Conservation (phyloP, 2,113 vertebrate genomes). For the Pipra filicauda region DNA sequence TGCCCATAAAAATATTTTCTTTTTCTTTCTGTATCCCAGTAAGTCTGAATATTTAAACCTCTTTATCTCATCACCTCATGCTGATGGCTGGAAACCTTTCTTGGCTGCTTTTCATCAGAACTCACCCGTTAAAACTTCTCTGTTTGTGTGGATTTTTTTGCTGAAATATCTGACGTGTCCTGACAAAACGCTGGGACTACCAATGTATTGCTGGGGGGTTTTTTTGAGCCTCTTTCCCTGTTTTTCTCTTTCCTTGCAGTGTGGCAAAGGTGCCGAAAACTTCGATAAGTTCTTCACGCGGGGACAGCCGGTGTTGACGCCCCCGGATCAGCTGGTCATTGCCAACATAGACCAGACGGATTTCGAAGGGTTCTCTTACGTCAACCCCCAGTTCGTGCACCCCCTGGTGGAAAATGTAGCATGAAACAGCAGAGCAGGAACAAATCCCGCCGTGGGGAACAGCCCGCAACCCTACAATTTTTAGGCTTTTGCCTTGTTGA, state of each 20-base stretch:
- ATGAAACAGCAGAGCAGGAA: constrained; percentile 71
- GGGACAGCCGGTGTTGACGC: constrained; percentile 93
- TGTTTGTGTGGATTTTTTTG: not conserved
- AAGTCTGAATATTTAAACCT: not conserved
- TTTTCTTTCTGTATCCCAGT: not conserved
- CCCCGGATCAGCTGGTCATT: constrained; percentile 96
- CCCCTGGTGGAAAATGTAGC: constrained; percentile 84
- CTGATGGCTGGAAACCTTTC: not conserved
- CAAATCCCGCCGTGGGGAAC: not conserved
- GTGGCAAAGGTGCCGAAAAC: constrained; percentile 96
- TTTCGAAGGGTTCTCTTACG: constrained; percentile 95
- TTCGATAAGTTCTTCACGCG: constrained; percentile 99
- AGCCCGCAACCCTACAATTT: constrained; percentile 63
- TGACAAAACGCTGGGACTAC: not conserved
- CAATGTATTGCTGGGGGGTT: not conserved
- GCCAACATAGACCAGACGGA: constrained; percentile 97
- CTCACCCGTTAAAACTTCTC: not conserved
- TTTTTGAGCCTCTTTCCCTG: not conserved
- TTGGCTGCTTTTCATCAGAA: not conserved
- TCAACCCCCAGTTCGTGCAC: constrained; percentile 92
- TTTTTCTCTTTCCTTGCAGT: constrained; percentile 72
- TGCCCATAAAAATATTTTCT: not conserved
- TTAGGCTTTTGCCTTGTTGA: constrained; percentile 58
- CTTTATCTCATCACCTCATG: not conserved
- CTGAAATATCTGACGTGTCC: not conserved